Evolutionary conservation across 1,140 invertebrate genomes (phyloP), one percentile per base, ranked within the genome.

Genomic region (Samia ricini): DNA sequence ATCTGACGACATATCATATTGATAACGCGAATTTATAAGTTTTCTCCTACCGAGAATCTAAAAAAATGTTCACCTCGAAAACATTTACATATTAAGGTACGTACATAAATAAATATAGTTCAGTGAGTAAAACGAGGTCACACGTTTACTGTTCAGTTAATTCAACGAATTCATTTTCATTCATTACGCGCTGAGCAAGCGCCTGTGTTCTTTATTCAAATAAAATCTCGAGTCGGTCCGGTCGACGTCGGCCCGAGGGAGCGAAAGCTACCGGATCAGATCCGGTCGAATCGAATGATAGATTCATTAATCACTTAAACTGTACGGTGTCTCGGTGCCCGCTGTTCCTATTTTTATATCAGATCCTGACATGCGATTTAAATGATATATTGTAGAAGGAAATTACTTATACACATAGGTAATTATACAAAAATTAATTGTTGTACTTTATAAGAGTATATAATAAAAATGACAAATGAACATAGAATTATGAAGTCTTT

Each of bases 201-300:
- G 8, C 33, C n/a, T n/a, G 33, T 42, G 12, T 42, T 42, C 10
- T 42, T 7, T 42, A 15, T 12, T 42, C 4, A 15, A 42, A 42
- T 15, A 42, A n/a, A 42, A 42, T 42, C 4, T 42, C 33, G 33
- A 42, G 15, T 42, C 33, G 33, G 33, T 7, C 33, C 33, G 33
- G 33, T 42, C 33, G 4, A 5, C 10, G 26, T 29, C 6, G 33
- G 75, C 73, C 79, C 49, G 70, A 64, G 79, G 79, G 77, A 77
- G 76, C 78, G 80, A 83, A 83, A 83, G 80, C 76, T 71, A 74
- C 74, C 62, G 69, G 63, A 20, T 72, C 62, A 68, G 63, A n/a
- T 21, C 49, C 33, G 19, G 56, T 23, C 65, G 76, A 76, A 77
- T 63, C 68, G 65, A 66, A 69, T 66, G 79, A 83, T 81, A 79